Conservation (phyloP, 2,888 invertebrate genomes). For the Ophion ventricosus region DNA sequence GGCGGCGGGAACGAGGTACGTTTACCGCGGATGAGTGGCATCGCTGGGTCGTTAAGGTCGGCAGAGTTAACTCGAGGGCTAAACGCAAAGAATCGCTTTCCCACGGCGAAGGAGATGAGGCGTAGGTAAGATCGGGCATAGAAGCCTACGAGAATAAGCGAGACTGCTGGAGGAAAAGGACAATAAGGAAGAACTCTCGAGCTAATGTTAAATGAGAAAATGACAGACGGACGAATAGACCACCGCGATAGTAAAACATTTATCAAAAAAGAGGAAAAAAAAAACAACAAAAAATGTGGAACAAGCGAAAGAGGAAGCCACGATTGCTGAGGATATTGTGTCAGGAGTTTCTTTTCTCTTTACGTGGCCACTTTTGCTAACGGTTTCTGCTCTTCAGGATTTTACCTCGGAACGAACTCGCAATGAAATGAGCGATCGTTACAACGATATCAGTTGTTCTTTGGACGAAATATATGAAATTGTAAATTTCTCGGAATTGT, state of each 20-base stretch:
- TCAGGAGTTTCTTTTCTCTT: constrained; percentile 28
- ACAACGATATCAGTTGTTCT: background rate
- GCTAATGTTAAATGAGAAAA: constrained; percentile 49
- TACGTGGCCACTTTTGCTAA: constrained; percentile 14
- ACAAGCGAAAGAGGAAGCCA: constrained; percentile 27
- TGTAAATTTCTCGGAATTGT: background rate
- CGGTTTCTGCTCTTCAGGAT: background rate
- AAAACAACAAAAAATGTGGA: constrained; percentile 13
- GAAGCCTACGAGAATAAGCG: constrained; percentile 42
- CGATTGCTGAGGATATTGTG: constrained; percentile 29
- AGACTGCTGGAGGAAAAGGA: constrained; percentile 15
- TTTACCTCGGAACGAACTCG: background rate
- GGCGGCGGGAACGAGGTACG: constrained; percentile 25
- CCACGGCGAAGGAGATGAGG: constrained; percentile 51
- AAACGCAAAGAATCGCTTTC: constrained; percentile 62
- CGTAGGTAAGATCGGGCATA: constrained; percentile 32
- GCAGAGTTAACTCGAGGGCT: constrained; percentile 59
- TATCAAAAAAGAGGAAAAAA: background rate
- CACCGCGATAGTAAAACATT: constrained; percentile 45
- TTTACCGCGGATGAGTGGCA: constrained; percentile 57
- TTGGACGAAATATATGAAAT: background rate
- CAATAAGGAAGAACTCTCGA: constrained; percentile 32
- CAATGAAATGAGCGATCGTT: background rate
- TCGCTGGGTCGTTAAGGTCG: constrained; percentile 60
- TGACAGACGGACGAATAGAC: constrained; percentile 35